Base-by-base conservation (phyloP, 2,888 invertebrate species). In the Ephialtes manifestator region DNA sequence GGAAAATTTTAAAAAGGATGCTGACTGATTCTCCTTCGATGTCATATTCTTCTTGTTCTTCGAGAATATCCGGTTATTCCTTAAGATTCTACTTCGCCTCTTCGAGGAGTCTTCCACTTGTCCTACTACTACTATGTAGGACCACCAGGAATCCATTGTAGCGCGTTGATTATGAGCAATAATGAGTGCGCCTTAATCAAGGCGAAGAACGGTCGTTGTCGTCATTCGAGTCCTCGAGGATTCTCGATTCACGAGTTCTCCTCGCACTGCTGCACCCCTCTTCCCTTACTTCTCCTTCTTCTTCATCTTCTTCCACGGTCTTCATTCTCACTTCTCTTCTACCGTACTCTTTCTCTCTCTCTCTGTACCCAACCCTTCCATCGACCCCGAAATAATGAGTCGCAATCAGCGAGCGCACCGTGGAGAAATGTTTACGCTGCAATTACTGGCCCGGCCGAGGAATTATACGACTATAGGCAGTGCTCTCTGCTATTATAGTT, bases 131-230 rank as follows among this genome's bases (percentile, higher is more conserved):
- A 51, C 74, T 70, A 53, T 51, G 39, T 39, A 20, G 43, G 65
- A 20, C 65, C 75, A 35, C 46, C 51, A 18, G 63, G 20, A 43
- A 60, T 55, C 82, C 83, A 89, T 90, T 91, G 91, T 91, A 89
- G 90, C 89, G 85, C 87, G 89, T 91, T 92, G 92, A 92, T 92
- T 92, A 92, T 92, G 91, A 91, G 90, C 90, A 92, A 93, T 93
- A 93, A 92, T 91, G 91, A 92, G 90, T 88, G 86, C 85, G 81
- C 72, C 81, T 82, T 87, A 86, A 87, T 86, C 86, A 83, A 81
- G 84, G 51, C 31, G 76, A 63, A 53, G 55, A 55, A 55, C 88
- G 68, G 55, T 71, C 83, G 81, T 65, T 75, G 82, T 48, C 76
- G 83, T 82, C 63, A 89, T 81, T 68, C 65, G 67, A 63, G 90